These are phyloP conservation scores for Silurus asotus DNA, from an alignment of 2,113 vertebrate genomes.

Conservation along the genomic window DNA sequence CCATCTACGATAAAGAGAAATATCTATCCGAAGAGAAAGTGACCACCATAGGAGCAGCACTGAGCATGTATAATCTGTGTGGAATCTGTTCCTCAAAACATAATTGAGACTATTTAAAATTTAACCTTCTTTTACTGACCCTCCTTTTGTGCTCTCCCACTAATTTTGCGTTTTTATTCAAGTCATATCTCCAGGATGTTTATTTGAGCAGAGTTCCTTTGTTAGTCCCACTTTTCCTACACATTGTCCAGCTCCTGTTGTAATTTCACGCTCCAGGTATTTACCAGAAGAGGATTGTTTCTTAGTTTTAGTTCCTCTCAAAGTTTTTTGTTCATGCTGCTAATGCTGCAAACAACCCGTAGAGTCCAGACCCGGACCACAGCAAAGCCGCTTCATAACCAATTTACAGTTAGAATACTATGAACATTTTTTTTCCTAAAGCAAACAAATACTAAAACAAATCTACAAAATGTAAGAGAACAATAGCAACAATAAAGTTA, in stretches of 20 bases:
- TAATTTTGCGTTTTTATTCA: not conserved
- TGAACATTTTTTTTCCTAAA: too few relatives aligned
- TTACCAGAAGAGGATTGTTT: not conserved
- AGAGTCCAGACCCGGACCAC: not conserved
- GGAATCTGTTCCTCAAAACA: not conserved
- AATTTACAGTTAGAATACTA: not conserved
- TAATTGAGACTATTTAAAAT: not conserved
- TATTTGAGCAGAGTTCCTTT: slow-evolving; percentile 2
- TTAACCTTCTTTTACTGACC: not conserved
- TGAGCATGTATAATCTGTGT: not conserved
- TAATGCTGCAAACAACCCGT: not conserved
- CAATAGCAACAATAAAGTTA: not conserved
- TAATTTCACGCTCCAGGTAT: not conserved
- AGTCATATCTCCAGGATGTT: not conserved
- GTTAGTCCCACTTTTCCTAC: not conserved
- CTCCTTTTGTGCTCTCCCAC: not conserved
- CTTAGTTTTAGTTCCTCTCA: not conserved
- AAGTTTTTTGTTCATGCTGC: not conserved
- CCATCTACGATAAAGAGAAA: not conserved
- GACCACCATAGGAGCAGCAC: not conserved
- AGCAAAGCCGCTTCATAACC: not conserved
- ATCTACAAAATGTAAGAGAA: not conserved
- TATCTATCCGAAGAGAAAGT: not conserved
- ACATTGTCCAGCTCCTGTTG: not conserved
- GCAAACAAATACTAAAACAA: not conserved